A percentile compares a stretch with the other conserved stretches of the same genome.
Evolutionary conservation across 1,140 invertebrate species (phyloP).

Genomic region (Saccostrea glomerata): DNA sequence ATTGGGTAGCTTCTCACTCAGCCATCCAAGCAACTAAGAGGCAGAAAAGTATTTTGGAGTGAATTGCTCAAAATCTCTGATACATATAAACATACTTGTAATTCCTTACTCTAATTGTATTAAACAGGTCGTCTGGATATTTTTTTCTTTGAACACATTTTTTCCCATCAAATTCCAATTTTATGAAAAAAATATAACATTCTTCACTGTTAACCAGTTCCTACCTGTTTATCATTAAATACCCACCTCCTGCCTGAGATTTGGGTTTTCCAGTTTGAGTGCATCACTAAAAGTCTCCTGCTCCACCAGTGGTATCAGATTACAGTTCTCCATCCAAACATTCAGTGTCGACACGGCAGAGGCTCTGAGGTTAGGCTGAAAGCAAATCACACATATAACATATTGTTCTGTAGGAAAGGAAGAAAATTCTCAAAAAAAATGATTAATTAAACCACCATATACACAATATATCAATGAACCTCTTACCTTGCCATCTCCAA

Average conservation of each 20-base stretch:
- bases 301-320: slow-evolving; percentile 88
- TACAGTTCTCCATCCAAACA: slow-evolving; percentile 88
- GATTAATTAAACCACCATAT: background rate
- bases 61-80: background rate
- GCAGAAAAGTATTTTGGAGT: background rate
- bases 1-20: slow-evolving; percentile 88
- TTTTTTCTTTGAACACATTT: background rate
- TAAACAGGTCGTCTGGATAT: background rate
- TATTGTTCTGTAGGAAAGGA: background rate
- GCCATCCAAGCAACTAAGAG: slow-evolving; percentile 87
- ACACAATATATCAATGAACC: background rate
- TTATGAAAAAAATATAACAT: background rate
- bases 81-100: background rate
- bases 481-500: slow-evolving; percentile 86
- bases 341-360: slow-evolving; percentile 90
- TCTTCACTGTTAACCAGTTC: background rate
- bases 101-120: background rate
- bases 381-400: background rate
- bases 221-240: background rate
- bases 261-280: slow-evolving; percentile 89
- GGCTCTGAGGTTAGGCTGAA: slow-evolving; percentile 87
- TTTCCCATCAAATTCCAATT: background rate
- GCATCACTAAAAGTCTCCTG: slow-evolving; percentile 93
- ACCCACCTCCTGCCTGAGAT: slow-evolving; percentile 85
- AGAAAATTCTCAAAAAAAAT: background rate